These are phyloP conservation scores for Drosophila acutilabella DNA, from an alignment of 2,888 invertebrate species.

Conservation along the genomic window DNA sequence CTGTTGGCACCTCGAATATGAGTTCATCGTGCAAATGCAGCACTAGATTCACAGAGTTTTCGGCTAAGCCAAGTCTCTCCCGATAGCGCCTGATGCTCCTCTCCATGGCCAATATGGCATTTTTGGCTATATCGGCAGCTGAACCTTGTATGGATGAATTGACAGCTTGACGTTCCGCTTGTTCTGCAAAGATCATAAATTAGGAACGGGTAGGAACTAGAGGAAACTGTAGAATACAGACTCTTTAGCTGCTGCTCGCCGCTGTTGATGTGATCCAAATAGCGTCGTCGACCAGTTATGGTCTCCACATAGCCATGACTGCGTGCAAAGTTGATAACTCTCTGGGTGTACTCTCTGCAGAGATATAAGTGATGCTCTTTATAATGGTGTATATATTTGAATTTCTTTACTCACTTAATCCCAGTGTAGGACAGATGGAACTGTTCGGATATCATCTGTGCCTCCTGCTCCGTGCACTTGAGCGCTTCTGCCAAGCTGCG, in stretches of 20 bases:
- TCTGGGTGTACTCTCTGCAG: slow-evolving; percentile 74
- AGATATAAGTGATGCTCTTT: background rate
- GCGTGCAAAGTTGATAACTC: slow-evolving; percentile 88
- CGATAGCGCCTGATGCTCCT: slow-evolving; percentile 85
- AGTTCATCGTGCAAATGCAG: slow-evolving; percentile 98
- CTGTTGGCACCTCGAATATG: slow-evolving; percentile 92
- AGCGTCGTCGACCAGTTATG: slow-evolving; percentile 91
- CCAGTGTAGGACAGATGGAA: slow-evolving; percentile 92
- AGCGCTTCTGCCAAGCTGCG: slow-evolving; percentile 92
- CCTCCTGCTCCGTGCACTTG: slow-evolving; percentile 91
- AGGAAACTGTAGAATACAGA: slow-evolving; percentile 81
- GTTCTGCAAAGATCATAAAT: slow-evolving; percentile 85
- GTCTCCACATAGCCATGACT: slow-evolving; percentile 93
- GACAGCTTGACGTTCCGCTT: slow-evolving; percentile 97
- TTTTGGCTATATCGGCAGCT: slow-evolving; percentile 97
- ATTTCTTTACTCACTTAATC: slow-evolving; percentile 86
- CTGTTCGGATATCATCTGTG: slow-evolving; percentile 90
- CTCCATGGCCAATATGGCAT: slow-evolving; percentile 93
- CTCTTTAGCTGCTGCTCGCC: slow-evolving; percentile 87
- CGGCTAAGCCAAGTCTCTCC: slow-evolving; percentile 71
- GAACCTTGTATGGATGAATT: slow-evolving; percentile 98
- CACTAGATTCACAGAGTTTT: slow-evolving; percentile 88
- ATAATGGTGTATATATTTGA: background rate
- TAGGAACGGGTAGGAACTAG: background rate
- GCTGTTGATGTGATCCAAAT: slow-evolving; percentile 91